phyloP scores from a whole-genome alignment of 37 sponge, comb jelly and placozoan species.

The Geodia barretti region DNA sequence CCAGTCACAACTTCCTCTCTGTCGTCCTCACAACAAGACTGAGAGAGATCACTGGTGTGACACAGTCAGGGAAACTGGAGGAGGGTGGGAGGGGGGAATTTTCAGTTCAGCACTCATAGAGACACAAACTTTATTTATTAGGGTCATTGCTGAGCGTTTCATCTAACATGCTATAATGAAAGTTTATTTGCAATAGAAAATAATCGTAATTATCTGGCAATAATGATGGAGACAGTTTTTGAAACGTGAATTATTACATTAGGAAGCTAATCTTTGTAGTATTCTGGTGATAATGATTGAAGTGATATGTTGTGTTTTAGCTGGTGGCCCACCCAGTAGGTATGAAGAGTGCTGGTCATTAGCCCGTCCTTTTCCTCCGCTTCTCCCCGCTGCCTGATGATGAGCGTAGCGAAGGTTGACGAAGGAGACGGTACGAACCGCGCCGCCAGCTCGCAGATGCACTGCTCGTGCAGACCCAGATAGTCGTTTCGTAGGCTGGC shows the following conservation, averaged over 20 bases:
- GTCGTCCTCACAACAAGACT: too few relatives aligned
- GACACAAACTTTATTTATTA: not conserved
- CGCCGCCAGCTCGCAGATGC: slow-evolving; percentile 57
- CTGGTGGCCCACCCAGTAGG: slow-evolving; percentile 69
- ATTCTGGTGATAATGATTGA: not conserved
- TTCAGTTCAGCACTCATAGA: too few relatives aligned
- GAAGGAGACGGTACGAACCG: slow-evolving; percentile 65
- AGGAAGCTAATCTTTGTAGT: too few relatives aligned
- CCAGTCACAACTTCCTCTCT: too few relatives aligned
- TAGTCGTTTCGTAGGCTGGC: slow-evolving; percentile 39
- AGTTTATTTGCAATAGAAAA: too few relatives aligned
- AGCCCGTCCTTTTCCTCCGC: slow-evolving; percentile 44
- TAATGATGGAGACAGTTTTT: too few relatives aligned
- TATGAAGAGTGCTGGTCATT: slow-evolving; percentile 42
- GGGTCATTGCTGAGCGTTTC: too few relatives aligned
- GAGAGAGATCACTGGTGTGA: not conserved
- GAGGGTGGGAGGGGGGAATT: too few relatives aligned
- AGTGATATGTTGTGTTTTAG: not conserved
- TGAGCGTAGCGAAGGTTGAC: slow-evolving; percentile 64
- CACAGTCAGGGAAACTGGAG: too few relatives aligned
- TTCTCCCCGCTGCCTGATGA: slow-evolving; percentile 61
- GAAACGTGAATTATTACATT: too few relatives aligned
- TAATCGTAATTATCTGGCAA: too few relatives aligned
- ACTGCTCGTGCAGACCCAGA: slow-evolving; percentile 80
- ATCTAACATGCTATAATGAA: too few relatives aligned